A percentile compares a stretch with the other conserved stretches of the same genome.
phyloP scores from a whole-genome alignment of 2,888 invertebrate genomes.

The Odontothrips loti region DNA sequence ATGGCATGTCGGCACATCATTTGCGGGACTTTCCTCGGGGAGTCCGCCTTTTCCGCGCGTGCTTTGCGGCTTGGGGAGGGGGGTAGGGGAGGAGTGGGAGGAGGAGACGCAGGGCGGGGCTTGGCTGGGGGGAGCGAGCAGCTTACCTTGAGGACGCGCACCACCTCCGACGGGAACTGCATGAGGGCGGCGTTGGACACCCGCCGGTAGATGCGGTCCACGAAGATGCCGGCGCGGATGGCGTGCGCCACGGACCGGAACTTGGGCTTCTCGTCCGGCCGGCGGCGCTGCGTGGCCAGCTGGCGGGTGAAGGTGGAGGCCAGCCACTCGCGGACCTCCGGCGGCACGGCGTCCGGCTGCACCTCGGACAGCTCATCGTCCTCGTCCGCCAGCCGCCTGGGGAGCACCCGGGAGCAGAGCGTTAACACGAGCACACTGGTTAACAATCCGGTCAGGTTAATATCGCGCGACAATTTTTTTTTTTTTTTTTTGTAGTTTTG shows the following conservation, averaged over 20 bases:
- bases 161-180: slow-evolving; percentile 84
- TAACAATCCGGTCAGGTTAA: too few species aligned
- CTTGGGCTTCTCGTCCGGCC: slow-evolving; percentile 76
- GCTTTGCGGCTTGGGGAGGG: too few species aligned
- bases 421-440: neutral
- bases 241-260: slow-evolving; percentile 95
- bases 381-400: slow-evolving; percentile 77
- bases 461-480: too few species aligned
- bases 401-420: slow-evolving; percentile 28
- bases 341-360: slow-evolving; percentile 93
- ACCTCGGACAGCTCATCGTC: slow-evolving; percentile 95
- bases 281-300: slow-evolving; percentile 70
- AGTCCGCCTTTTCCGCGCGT: too few species aligned
- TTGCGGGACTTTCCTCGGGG: too few species aligned
- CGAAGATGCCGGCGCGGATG: slow-evolving; percentile 93
- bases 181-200: slow-evolving; percentile 72
- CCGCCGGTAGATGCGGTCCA: slow-evolving; percentile 86
- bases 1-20: too few species aligned
- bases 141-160: slow-evolving; percentile 77
- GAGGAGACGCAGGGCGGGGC: neutral
- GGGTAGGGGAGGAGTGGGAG: too few species aligned
- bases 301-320: slow-evolving; percentile 93
- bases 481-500: too few species aligned
- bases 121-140: neutral
- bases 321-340: slow-evolving; percentile 94